These are phyloP conservation scores for Sitophilus oryzae DNA, from an alignment of 1,140 invertebrate species.

Conservation along the genomic window DNA sequence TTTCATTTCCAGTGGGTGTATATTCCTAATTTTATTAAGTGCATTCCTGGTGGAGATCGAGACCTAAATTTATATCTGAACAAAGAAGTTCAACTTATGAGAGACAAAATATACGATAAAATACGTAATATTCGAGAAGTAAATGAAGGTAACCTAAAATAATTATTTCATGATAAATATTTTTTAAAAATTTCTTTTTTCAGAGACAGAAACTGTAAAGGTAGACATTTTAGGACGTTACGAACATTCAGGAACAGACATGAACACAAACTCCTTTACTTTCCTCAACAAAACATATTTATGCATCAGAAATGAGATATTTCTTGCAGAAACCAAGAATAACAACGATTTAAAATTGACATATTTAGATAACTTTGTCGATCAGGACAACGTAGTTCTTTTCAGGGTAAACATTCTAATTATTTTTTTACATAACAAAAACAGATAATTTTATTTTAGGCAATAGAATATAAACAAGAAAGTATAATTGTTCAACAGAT, in stretches of 20 bases:
- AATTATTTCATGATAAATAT: background rate
- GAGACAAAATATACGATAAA: background rate
- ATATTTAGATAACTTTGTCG: constrained; percentile 4
- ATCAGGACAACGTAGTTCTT: background rate
- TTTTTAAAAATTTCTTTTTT: background rate
- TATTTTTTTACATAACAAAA: background rate
- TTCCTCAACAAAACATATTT: constrained; percentile 13
- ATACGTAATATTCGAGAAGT: background rate
- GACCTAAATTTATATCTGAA: background rate
- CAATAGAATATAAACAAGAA: constrained; percentile 5
- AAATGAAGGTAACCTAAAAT: background rate
- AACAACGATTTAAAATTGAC: constrained; percentile 2
- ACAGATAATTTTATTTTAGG: constrained; percentile 12
- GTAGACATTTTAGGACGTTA: background rate
- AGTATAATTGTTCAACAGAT: constrained; percentile 6
- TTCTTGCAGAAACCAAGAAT: constrained; percentile 1
- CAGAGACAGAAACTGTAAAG: background rate
- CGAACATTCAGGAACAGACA: background rate
- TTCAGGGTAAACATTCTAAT: constrained; percentile 7
- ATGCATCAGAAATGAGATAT: constrained; percentile 8
- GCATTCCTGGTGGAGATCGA: background rate
- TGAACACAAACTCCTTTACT: constrained; percentile 3
- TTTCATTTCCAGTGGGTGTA: background rate
- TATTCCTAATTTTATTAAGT: background rate
- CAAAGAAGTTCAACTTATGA: background rate